Base-by-base conservation (phyloP, 2,888 invertebrate genomes). In the Amblyteles armatorius region DNA sequence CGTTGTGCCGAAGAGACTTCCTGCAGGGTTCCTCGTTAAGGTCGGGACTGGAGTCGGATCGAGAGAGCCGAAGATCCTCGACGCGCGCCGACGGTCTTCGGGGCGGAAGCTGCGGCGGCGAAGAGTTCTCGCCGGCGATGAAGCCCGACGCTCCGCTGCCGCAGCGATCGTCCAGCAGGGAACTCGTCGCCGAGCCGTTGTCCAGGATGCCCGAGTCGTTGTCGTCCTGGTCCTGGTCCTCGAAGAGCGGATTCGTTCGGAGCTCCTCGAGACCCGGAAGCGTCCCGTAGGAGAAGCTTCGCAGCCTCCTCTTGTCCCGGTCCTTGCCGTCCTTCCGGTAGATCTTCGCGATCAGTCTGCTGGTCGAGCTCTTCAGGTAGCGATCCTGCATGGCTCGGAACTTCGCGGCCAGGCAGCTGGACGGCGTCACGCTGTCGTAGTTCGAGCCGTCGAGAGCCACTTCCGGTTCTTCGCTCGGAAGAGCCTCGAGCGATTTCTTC, bases 161-260 rank as follows among this genome's bases (percentile, higher is more conserved):
- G 80, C 92, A 94, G 29, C 93, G 89, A 80, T 93, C 93, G 76
- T 94, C 93, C 85, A 96, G 95, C 85, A 96, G 94, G 1, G 96
- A 96, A 80, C 96, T 96, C 72, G 95, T 96, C 9, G 96, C 96
- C 0, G 96, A 96, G 91, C 96, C 96, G 90, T 96, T 97, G 89
- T 97, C 96, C 91, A 97, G 94, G 89, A 97, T 97, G 55, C 97
- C 97, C 40, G 97, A 97, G 93, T 97, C 97, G 83, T 96, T 96
- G 93, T 97, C 97, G 91, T 96, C 96, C 88, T 95, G 95, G 89
- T 96, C 96, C 89, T 95, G 95, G 88, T 96, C 96, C 86, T 96
- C 95, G 91, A 95, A 96, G 11, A 96, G 94, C 1, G 96, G 95
- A 91, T 95, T 95, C 85, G 95, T 95, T 79, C 96, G 95, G 87